Conservation (phyloP, 2,797 vertebrate genomes). For the Eutrigla gurnardus region DNA sequence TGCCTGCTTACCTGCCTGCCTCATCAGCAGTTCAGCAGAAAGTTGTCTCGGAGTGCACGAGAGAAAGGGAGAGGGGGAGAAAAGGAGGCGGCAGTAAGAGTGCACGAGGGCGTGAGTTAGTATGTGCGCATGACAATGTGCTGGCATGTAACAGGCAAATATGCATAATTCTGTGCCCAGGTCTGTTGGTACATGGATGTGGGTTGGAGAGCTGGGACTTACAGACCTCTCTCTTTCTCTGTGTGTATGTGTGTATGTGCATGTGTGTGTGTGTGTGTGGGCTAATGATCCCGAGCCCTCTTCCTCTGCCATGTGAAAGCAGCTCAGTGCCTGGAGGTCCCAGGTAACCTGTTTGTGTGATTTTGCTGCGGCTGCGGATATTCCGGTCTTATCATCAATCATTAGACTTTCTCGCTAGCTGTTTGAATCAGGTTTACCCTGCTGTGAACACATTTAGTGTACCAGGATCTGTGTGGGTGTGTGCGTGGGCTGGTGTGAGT, state of each 20-base stretch:
- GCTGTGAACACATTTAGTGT: conserved; percentile 78
- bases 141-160: conserved; percentile 28
- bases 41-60: conserved; percentile 69
- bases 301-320: conserved; percentile 56
- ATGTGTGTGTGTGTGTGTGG: conserved; percentile 23
- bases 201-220: background rate
- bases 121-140: conserved; percentile 26
- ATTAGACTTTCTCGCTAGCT: conserved; percentile 75
- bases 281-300: conserved; percentile 63
- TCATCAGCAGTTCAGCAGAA: conserved; percentile 78
- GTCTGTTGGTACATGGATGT: conserved; percentile 35
- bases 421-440: conserved; percentile 80
- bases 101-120: conserved; percentile 14
- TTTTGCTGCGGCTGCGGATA: conserved; percentile 81
- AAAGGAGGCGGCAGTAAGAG: conserved; percentile 16
- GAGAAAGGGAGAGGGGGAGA: conserved; percentile 38
- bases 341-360: conserved; percentile 81
- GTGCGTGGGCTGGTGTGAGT: conserved; percentile 21
- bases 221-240: conserved; percentile 4
- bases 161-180: conserved; percentile 32
- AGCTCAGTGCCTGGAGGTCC: conserved; percentile 74
- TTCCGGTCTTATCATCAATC: conserved; percentile 82
- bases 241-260: conserved; percentile 9
- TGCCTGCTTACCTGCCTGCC: conserved; percentile 77
- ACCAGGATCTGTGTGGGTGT: conserved; percentile 67